phyloP scores from a whole-genome alignment of 2,113 vertebrate genomes.

The Perca fluviatilis region DNA sequence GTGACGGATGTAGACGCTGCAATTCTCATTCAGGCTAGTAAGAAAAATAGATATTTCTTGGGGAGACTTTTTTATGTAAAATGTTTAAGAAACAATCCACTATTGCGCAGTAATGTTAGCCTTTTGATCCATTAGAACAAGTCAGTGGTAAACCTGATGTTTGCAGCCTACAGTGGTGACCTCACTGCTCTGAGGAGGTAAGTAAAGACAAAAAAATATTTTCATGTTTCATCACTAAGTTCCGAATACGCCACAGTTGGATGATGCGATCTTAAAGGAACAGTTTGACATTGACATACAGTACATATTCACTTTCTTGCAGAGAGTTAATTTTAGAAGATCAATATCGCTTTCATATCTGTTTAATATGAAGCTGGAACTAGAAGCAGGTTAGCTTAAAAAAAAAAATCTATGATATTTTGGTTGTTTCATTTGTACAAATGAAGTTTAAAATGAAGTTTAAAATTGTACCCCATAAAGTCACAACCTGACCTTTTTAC shows the following conservation, averaged over 20 bases:
- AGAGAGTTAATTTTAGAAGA: neutral
- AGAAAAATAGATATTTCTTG: neutral
- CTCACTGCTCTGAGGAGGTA: conserved; percentile 89
- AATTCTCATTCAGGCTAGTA: neutral
- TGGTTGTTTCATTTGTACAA: neutral
- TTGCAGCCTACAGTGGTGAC: conserved; percentile 91
- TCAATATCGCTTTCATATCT: neutral
- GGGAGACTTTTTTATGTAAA: neutral
- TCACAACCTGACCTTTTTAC: no score
- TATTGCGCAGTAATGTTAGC: neutral
- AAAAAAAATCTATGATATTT: neutral
- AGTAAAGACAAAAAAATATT: conserved; percentile 5
- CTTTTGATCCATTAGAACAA: conserved; percentile 84
- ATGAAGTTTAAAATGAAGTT: neutral
- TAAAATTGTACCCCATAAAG: no score
- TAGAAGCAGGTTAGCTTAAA: neutral
- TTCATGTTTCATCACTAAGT: neutral
- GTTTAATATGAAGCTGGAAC: neutral
- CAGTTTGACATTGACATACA: neutral
- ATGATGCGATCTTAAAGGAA: neutral
- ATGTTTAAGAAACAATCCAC: neutral
- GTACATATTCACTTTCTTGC: neutral
- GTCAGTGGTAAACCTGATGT: conserved; percentile 91
- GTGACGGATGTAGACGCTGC: neutral
- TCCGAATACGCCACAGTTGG: neutral